Evolutionary conservation across 2,888 invertebrate species (phyloP).

Genomic region (Lepidocyrtoides sp.): DNA sequence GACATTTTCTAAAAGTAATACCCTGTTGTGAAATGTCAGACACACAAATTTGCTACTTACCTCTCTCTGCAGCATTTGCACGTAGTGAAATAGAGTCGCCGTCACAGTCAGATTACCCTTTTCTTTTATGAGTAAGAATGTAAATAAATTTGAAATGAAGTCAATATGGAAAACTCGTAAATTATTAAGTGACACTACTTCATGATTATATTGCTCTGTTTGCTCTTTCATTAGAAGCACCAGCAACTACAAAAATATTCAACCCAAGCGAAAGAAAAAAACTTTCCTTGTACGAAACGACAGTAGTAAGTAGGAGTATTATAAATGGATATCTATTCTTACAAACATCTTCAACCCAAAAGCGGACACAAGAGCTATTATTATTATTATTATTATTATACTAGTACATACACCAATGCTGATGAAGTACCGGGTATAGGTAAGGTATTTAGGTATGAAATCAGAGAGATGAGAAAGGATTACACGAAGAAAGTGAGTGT

Average conservation of each 20-base stretch:
- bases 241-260: too few species aligned
- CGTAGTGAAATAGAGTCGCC: not conserved
- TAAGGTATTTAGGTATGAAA: too few species aligned
- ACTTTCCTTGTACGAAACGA: not conserved
- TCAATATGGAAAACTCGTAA: not conserved
- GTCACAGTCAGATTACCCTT: not conserved
- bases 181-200: constrained; percentile 44
- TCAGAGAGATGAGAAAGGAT: not conserved
- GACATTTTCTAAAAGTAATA: constrained; percentile 49
- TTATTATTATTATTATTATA: not conserved
- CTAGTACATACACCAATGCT: not conserved
- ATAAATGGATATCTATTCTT: constrained; percentile 12
- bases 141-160: constrained; percentile 11
- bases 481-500: not conserved
- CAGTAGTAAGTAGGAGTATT: not conserved
- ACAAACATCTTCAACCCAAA: not conserved
- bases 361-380: not conserved
- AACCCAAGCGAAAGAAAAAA: not conserved
- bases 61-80: not conserved
- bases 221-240: not conserved
- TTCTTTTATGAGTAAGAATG: not conserved
- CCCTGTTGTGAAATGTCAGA: constrained; percentile 34
- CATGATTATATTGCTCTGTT: not conserved
- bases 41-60: not conserved
- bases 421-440: not conserved